These are phyloP conservation scores for Stenolophus ochropezus DNA, from an alignment of 2,888 invertebrate genomes.

Conservation along the genomic window DNA sequence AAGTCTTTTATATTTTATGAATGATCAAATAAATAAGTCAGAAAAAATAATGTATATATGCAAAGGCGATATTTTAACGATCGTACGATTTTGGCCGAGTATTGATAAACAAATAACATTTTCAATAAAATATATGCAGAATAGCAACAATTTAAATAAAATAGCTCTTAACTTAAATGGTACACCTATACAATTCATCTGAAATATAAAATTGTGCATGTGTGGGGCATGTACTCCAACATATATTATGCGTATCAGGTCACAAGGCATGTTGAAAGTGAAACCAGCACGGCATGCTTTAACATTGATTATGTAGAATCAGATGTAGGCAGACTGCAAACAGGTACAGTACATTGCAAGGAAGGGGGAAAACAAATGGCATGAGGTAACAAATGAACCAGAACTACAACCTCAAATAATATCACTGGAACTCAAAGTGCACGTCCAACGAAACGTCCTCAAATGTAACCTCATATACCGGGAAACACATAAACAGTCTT, in stretches of 20 bases:
- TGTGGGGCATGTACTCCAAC: slow-evolving; percentile 14
- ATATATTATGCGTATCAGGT: slow-evolving; percentile 58
- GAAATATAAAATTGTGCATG: slow-evolving; percentile 32
- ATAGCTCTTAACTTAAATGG: slow-evolving; percentile 10
- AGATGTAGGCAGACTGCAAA: slow-evolving; percentile 18
- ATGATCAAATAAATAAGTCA: slow-evolving; percentile 50
- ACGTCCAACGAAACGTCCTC: background rate
- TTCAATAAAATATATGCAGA: slow-evolving; percentile 58
- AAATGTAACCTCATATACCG: slow-evolving; percentile 14
- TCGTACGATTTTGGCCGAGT: slow-evolving; percentile 68
- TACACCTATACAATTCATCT: slow-evolving; percentile 14
- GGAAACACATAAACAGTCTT: slow-evolving; percentile 46
- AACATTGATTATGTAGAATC: slow-evolving; percentile 49
- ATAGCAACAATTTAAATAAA: slow-evolving; percentile 53
- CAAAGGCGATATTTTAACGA: slow-evolving; percentile 57
- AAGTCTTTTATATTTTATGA: slow-evolving; percentile 60
- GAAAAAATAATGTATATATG: slow-evolving; percentile 58
- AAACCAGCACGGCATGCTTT: slow-evolving; percentile 47
- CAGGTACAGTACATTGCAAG: slow-evolving; percentile 26
- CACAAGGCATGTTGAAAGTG: slow-evolving; percentile 55
- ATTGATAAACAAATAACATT: slow-evolving; percentile 65
- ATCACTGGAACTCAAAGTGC: background rate
- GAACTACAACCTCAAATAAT: background rate
- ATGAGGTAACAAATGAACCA: slow-evolving; percentile 16
- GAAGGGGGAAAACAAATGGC: slow-evolving; percentile 1